Conservation (phyloP, 2,113 vertebrate genomes). For the Charina bottae region DNA sequence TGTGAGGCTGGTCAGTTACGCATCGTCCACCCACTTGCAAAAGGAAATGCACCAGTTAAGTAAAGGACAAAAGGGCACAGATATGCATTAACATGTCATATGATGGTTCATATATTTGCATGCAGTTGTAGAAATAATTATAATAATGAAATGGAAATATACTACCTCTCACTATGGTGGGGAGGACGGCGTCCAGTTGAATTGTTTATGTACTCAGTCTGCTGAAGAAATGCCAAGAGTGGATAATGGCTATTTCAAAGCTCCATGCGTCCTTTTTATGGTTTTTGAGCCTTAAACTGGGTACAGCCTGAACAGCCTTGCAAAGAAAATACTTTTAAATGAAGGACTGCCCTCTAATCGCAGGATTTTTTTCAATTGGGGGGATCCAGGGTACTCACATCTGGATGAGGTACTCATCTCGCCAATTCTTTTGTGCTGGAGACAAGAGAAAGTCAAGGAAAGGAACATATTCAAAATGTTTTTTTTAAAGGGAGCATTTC, state of each 20-base stretch:
- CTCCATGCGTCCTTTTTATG: not conserved
- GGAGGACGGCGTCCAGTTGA: not conserved
- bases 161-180: not conserved
- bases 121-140: not conserved
- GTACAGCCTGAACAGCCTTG: not conserved
- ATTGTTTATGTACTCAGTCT: not conserved
- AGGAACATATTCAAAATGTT: not conserved
- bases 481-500: not conserved
- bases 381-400: not conserved
- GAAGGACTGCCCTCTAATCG: not conserved
- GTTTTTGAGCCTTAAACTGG: not conserved
- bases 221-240: not conserved
- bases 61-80: not conserved
- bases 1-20: not conserved
- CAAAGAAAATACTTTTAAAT: not conserved
- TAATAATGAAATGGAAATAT: not conserved
- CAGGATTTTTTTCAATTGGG: not conserved
- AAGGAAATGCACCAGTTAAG: not conserved
- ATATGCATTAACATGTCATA: not conserved
- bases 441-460: not conserved
- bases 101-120: not conserved
- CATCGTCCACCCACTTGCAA: not conserved
- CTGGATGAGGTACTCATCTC: not conserved
- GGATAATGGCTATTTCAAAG: not conserved
- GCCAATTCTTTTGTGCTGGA: not conserved